Conservation (phyloP, 2,113 vertebrate species). For the Stomatorhinus ivindoensis region DNA sequence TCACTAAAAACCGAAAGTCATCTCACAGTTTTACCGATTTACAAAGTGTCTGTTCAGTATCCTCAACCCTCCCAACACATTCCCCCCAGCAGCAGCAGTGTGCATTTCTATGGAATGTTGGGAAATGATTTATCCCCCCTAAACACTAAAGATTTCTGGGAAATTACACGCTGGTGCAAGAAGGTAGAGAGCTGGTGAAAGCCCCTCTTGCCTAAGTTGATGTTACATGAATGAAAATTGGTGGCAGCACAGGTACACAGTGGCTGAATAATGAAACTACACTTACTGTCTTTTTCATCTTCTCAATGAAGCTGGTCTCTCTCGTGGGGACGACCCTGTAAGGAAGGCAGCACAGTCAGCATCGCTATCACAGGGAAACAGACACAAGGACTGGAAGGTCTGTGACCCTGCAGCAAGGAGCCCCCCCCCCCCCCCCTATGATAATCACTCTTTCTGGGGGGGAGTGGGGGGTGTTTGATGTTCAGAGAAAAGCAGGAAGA, state of each 20-base stretch:
- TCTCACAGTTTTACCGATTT: background rate
- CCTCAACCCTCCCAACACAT: background rate
- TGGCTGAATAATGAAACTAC: background rate
- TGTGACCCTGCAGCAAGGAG: background rate
- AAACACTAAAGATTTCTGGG: background rate
- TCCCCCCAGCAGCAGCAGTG: background rate
- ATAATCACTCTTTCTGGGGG: background rate
- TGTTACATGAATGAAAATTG: background rate
- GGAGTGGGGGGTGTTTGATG: background rate
- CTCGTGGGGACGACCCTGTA: constrained; percentile 61
- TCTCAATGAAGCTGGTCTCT: constrained; percentile 92
- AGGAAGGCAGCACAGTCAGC: constrained; percentile 13
- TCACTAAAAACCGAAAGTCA: background rate
- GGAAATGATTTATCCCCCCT: background rate
- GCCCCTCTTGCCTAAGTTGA: background rate
- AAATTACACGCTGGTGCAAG: background rate
- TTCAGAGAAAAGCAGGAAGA: background rate
- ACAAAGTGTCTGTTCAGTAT: background rate
- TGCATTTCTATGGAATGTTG: background rate
- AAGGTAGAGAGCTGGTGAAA: background rate
- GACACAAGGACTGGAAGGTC: background rate
- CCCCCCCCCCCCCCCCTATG: no score
- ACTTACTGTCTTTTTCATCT: constrained; percentile 98
- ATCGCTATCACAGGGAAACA: background rate
- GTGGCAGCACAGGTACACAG: background rate